Conservation (phyloP, 2,888 invertebrate species). For the Dione vanillae region DNA sequence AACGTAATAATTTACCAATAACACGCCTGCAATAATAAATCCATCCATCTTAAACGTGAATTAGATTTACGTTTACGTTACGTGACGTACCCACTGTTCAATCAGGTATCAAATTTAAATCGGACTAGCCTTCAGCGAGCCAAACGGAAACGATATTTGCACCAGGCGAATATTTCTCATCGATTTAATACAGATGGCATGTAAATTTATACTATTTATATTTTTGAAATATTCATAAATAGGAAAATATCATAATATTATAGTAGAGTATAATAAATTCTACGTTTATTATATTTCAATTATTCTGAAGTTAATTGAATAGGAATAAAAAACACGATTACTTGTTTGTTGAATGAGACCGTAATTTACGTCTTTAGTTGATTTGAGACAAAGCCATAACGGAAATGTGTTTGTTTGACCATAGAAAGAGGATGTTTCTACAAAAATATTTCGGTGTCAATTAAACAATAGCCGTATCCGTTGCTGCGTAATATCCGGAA, state of each 20-base stretch:
- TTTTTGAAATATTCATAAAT: no score
- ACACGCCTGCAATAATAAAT: background rate
- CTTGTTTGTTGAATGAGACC: background rate
- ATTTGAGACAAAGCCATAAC: conserved; percentile 16
- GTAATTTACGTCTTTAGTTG: conserved; percentile 3
- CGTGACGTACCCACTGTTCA: background rate
- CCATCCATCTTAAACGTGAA: background rate
- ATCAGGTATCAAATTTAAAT: conserved; percentile 6
- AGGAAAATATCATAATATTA: no score
- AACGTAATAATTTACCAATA: no score
- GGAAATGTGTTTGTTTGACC: conserved; percentile 41
- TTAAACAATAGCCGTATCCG: conserved; percentile 43
- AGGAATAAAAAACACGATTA: background rate
- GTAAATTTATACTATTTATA: no score
- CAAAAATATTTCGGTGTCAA: conserved; percentile 45
- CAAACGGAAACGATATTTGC: background rate
- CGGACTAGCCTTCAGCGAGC: background rate
- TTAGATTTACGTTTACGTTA: background rate
- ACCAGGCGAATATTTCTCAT: background rate
- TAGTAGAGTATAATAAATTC: no score
- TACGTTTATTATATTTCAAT: no score
- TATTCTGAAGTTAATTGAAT: background rate
- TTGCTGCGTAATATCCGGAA: conserved; percentile 43
- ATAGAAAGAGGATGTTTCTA: conserved; percentile 44
- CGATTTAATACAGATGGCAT: no score